These are phyloP conservation scores for Spondyliosoma cantharus DNA, from an alignment of 2,797 vertebrate genomes.

Conservation along the genomic window DNA sequence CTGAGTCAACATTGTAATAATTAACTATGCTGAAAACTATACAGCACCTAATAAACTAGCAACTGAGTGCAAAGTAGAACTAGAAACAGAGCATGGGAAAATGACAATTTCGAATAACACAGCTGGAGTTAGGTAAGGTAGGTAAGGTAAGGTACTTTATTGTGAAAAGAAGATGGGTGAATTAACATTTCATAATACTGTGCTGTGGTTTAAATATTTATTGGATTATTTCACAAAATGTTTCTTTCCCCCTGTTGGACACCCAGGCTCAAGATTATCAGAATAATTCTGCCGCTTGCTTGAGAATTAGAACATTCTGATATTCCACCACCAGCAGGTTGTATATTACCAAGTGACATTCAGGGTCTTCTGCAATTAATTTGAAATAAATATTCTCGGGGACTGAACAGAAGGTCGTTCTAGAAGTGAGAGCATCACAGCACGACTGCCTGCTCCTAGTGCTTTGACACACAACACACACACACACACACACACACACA, in stretches of 20 bases:
- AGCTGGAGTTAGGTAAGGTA: too few species aligned
- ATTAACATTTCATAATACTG: background rate
- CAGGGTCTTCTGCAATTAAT: background rate
- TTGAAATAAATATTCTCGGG: slow-evolving; percentile 1
- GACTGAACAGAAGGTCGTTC: background rate
- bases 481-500: background rate
- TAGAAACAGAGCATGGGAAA: too few species aligned
- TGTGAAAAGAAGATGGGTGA: background rate
- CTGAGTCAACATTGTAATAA: too few species aligned
- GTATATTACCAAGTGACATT: background rate
- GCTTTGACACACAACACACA: background rate
- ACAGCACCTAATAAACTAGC: too few species aligned
- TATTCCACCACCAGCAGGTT: background rate
- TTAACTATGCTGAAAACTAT: too few species aligned
- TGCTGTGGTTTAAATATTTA: background rate
- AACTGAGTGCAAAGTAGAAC: too few species aligned
- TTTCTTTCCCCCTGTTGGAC: too few species aligned
- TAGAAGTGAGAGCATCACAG: slow-evolving; percentile 2
- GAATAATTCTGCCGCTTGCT: background rate
- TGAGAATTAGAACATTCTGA: background rate
- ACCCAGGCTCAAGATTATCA: background rate
- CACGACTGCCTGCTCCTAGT: background rate
- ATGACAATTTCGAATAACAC: too few species aligned
- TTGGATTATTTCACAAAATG: too few species aligned
- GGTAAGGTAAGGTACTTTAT: too few species aligned